Evolutionary conservation across 2,888 invertebrate genomes (phyloP).

Genomic region (Saturnia japonica): DNA sequence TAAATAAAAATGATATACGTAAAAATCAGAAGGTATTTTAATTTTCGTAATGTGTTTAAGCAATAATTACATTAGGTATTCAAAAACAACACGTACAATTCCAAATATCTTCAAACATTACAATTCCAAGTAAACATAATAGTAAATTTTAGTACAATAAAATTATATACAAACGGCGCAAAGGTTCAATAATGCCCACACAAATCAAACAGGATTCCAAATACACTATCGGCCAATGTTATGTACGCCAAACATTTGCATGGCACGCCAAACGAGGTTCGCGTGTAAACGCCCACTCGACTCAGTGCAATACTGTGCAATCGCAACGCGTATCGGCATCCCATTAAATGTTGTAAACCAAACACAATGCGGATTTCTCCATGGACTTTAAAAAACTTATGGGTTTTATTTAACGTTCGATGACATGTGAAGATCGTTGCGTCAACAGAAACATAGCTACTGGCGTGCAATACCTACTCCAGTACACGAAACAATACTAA

Average conservation of each 20-base stretch:
- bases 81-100: neutral
- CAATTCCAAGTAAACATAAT: slow-evolving; percentile 9
- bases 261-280: slow-evolving; percentile 62
- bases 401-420: slow-evolving; percentile 57
- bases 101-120: neutral
- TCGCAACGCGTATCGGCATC: slow-evolving; percentile 73
- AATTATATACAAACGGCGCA: slow-evolving; percentile 36
- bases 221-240: slow-evolving; percentile 64
- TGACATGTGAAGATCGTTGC: slow-evolving; percentile 65
- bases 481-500: neutral
- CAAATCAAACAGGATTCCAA: slow-evolving; percentile 75
- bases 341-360: slow-evolving; percentile 66
- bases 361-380: slow-evolving; percentile 68
- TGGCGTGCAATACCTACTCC: neutral
- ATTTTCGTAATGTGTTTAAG: neutral
- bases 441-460: slow-evolving; percentile 41
- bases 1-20: no score
- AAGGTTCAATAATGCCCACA: slow-evolving; percentile 70
- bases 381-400: slow-evolving; percentile 58
- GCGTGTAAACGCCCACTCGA: slow-evolving; percentile 75
- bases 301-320: slow-evolving; percentile 68
- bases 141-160: slow-evolving; percentile 28
- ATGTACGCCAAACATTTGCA: slow-evolving; percentile 71
- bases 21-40: no score
- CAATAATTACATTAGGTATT: slow-evolving; percentile 10